Percentiles rank a stretch among this genome's conserved stretches.
These are phyloP conservation scores for Amphipoea lucens DNA, from an alignment of 2,888 invertebrate species.

Conservation along the genomic window DNA sequence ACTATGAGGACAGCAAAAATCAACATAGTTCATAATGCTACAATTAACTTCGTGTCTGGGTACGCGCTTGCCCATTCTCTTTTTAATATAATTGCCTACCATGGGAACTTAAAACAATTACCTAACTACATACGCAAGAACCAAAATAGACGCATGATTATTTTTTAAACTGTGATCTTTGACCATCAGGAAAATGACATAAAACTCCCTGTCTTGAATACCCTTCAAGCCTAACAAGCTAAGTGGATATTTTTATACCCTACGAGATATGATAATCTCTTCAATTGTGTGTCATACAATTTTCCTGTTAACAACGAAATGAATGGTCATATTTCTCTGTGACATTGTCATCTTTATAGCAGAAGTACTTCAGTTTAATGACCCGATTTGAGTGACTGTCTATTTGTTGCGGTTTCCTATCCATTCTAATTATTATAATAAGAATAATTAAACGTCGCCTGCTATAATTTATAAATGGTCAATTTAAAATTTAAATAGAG, in stretches of 20 bases:
- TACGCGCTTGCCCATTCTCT: no score
- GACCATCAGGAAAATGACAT: conserved; percentile 3
- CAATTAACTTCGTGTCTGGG: no score
- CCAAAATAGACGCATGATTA: neutral
- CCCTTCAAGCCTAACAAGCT: conserved; percentile 39
- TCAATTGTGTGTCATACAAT: conserved; percentile 51
- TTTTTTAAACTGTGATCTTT: conserved; percentile 15
- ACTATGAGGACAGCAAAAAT: no score
- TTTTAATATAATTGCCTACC: neutral
- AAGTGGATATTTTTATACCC: conserved; percentile 34
- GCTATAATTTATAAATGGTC: neutral
- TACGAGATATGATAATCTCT: conserved; percentile 48
- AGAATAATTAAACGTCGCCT: neutral
- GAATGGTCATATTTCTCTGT: conserved; percentile 19
- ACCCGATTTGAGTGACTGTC: conserved; percentile 9
- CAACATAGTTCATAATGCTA: no score
- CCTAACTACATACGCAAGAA: neutral
- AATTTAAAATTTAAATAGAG: no score
- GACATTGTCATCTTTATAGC: conserved; percentile 13
- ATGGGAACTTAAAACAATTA: conserved; percentile 2
- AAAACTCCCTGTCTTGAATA: conserved; percentile 4
- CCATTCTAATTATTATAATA: neutral
- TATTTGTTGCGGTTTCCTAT: conserved; percentile 17
- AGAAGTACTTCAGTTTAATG: conserved; percentile 34
- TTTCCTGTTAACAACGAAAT: conserved; percentile 48